phyloP scores from a whole-genome alignment of 2,888 invertebrate species.

The Sarcophaga caerulescens region DNA sequence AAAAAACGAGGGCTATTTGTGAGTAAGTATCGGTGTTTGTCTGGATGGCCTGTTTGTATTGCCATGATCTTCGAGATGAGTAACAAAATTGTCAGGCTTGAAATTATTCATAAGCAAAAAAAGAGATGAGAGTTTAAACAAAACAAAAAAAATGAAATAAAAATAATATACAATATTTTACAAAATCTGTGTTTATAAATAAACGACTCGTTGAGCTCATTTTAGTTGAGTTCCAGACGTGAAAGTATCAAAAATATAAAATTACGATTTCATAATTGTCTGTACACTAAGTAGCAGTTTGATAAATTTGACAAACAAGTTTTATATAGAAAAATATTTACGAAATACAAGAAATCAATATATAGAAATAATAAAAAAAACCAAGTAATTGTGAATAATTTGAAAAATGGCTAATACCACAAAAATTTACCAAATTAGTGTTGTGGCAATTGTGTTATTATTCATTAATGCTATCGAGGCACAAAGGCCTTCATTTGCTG shows the following conservation, averaged over 20 bases:
- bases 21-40: constrained; percentile 3
- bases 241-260: constrained; percentile 48
- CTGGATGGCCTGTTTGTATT: constrained; percentile 3
- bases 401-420: constrained; percentile 39
- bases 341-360: neutral
- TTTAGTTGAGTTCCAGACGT: constrained; percentile 56
- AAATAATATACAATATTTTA: constrained; percentile 2
- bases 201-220: constrained; percentile 38
- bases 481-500: constrained; percentile 87
- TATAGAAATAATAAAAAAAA: neutral
- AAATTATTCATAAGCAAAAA: constrained; percentile 4
- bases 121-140: constrained; percentile 44
- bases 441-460: constrained; percentile 37
- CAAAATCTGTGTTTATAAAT: constrained; percentile 58
- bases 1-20: constrained; percentile 25
- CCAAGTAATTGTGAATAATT: constrained; percentile 36
- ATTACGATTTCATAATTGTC: neutral
- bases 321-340: constrained; percentile 20
- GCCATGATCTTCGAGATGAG: constrained; percentile 45
- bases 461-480: constrained; percentile 60
- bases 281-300: neutral
- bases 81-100: constrained; percentile 18
- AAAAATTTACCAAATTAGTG: constrained; percentile 21
- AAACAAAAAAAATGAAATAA: constrained; percentile 15
- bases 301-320: constrained; percentile 47